phyloP scores from a whole-genome alignment of 2,888 invertebrate species.

The Clitarchus hookeri region DNA sequence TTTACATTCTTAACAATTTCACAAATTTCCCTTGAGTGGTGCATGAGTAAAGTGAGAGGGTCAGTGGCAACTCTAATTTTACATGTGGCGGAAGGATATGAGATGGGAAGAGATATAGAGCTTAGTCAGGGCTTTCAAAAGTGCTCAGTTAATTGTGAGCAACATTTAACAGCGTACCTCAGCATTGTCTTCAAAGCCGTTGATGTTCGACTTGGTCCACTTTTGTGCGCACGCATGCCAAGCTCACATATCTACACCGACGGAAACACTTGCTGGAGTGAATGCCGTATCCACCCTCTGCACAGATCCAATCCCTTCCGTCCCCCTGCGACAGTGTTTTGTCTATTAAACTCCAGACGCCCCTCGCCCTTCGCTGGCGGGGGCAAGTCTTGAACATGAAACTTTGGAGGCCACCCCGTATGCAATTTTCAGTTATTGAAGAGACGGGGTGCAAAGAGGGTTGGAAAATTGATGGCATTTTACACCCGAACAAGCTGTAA shows the following conservation, averaged over 20 bases:
- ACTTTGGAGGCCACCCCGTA: neutral
- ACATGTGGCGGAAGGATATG: no score
- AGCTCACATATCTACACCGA: neutral
- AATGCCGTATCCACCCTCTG: neutral
- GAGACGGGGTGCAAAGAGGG: neutral
- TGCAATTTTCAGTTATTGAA: constrained; percentile 11
- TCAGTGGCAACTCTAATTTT: no score
- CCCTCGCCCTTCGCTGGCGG: neutral
- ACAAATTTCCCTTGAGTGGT: no score
- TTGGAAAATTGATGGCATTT: constrained; percentile 14
- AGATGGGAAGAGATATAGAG: no score
- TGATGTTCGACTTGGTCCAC: no score
- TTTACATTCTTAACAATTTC: no score
- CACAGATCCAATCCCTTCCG: neutral
- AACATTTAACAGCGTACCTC: no score
- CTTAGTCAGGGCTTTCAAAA: no score
- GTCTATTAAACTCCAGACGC: neutral
- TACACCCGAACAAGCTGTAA: constrained; percentile 14
- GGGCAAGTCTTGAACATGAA: constrained; percentile 9
- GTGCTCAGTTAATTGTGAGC: no score
- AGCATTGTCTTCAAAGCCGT: no score
- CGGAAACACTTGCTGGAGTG: neutral
- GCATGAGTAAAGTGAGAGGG: no score
- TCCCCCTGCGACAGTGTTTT: constrained; percentile 4
- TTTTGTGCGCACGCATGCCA: neutral